Base-by-base conservation (phyloP, 2,888 invertebrate species). In the Agrochola litura region DNA sequence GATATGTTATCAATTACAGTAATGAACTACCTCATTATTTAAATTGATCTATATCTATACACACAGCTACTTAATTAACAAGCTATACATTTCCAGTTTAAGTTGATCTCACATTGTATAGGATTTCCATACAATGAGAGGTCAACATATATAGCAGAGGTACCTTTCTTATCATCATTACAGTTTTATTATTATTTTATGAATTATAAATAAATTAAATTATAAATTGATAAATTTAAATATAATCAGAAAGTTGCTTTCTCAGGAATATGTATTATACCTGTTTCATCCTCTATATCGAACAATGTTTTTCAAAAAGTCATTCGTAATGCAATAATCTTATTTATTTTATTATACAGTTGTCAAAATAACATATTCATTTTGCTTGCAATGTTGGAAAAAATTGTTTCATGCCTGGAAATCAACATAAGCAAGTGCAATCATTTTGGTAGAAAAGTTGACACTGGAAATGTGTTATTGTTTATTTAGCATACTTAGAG, bases 1-100 rank as follows among this genome's bases (percentile, higher is more conserved):
- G 52, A 37, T 52, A 54, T 37, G 19, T 70, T 82, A 85, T 82
- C 74, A 67, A 66, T 73, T 70, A 43, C 46, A 73, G 41, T 81
- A 72, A 70, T 70, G 22, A 58, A 56, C 37, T 68, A 68, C 56
- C 14, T 81, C 60, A 78, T 81, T 56, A 74, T 76, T 73, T 64
- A 22, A 66, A 58, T 3, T 41, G 41, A 41, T 49, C 9, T 22
- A 10, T 46, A 41, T 49, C 9, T 22, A 10, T 46, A 46, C 12
- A 46, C 46, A 46, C 46, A 46, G 46, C 46, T 46, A 46, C 46
- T 6, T 14, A 46, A 6, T 6, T 14, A 46, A 6, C 14, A 14
- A 46, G 14, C 46, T 46, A 14, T 46, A 46, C 46, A 46, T 46
- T 46, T 46, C 14, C 14, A 46, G 5, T 46, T 46, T 46, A 46